Conservation (phyloP, 2,888 invertebrate genomes). For the Isotomurus palustris region DNA sequence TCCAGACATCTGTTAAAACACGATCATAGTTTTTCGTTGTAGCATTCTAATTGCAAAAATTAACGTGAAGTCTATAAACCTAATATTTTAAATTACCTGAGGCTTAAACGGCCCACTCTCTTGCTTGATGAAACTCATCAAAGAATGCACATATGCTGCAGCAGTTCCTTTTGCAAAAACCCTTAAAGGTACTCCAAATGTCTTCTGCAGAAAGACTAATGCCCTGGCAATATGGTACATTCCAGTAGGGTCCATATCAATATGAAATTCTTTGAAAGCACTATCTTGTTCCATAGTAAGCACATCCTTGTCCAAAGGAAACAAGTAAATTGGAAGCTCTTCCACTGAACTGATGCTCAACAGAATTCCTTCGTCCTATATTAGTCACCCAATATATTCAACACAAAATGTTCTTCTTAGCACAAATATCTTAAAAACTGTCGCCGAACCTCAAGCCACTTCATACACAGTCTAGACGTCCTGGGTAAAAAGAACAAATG, state of each 20-base stretch:
- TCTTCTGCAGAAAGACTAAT: conserved; percentile 73
- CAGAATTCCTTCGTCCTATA: conserved; percentile 69
- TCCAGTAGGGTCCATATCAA: conserved; percentile 85
- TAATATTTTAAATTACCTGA: too few species aligned
- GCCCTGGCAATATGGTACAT: conserved; percentile 84
- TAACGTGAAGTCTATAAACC: too few species aligned
- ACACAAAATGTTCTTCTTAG: background rate
- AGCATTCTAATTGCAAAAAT: too few species aligned
- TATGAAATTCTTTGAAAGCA: conserved; percentile 73
- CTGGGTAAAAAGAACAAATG: conserved; percentile 86
- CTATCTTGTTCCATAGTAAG: conserved; percentile 84
- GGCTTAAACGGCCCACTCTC: conserved; percentile 57
- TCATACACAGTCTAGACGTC: conserved; percentile 79
- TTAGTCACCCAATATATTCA: conserved; percentile 2
- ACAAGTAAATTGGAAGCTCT: conserved; percentile 81
- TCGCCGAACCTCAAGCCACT: conserved; percentile 62
- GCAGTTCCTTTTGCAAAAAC: conserved; percentile 85
- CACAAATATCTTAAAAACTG: conserved; percentile 1
- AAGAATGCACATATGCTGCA: conserved; percentile 83
- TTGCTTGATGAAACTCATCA: conserved; percentile 67
- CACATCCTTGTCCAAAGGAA: conserved; percentile 86
- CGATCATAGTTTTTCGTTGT: too few species aligned
- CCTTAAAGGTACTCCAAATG: conserved; percentile 83
- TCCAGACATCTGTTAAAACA: conserved; percentile 31
- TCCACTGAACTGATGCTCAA: conserved; percentile 70